Percentiles rank a stretch among this genome's conserved stretches.
phyloP scores from a whole-genome alignment of 2,113 vertebrate species.

The Erpornis zantholeuca region DNA sequence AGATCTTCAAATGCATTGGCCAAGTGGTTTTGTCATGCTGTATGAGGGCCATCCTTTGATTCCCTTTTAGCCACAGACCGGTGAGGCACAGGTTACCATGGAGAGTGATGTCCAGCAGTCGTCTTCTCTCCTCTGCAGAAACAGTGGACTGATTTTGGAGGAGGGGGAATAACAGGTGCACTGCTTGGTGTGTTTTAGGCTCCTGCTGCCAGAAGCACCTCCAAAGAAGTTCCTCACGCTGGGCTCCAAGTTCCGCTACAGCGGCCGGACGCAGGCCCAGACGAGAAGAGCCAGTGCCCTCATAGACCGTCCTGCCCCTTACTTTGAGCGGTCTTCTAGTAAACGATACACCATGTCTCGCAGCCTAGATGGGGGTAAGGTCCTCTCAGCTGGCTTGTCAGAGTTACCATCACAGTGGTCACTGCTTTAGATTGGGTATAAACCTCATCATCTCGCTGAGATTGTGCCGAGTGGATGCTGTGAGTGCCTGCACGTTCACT shows the following conservation, averaged over 20 bases:
- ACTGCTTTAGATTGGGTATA: neutral
- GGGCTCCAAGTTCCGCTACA: slow-evolving; percentile 97
- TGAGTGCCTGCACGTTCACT: neutral
- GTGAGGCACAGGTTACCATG: neutral
- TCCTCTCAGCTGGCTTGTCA: neutral
- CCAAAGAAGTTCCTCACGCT: slow-evolving; percentile 94
- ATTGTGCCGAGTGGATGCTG: neutral
- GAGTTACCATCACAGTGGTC: neutral
- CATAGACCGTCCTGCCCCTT: slow-evolving; percentile 89
- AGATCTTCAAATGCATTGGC: neutral
- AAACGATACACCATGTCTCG: slow-evolving; percentile 95
- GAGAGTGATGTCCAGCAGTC: neutral
- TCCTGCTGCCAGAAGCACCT: slow-evolving; percentile 91
- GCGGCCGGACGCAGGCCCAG: slow-evolving; percentile 93
- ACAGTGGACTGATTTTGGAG: neutral
- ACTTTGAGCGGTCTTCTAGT: slow-evolving; percentile 91
- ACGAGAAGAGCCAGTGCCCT: slow-evolving; percentile 90
- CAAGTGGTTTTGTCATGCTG: neutral
- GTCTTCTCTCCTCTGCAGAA: neutral
- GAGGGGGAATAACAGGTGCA: neutral
- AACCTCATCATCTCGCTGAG: neutral
- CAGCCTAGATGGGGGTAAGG: slow-evolving; percentile 91
- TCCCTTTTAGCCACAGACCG: neutral
- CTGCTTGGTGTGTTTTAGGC: slow-evolving; percentile 71
- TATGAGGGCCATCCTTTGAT: neutral